phyloP scores from a whole-genome alignment of 2,113 vertebrate species.

The Sphaerodactylus townsendi region DNA sequence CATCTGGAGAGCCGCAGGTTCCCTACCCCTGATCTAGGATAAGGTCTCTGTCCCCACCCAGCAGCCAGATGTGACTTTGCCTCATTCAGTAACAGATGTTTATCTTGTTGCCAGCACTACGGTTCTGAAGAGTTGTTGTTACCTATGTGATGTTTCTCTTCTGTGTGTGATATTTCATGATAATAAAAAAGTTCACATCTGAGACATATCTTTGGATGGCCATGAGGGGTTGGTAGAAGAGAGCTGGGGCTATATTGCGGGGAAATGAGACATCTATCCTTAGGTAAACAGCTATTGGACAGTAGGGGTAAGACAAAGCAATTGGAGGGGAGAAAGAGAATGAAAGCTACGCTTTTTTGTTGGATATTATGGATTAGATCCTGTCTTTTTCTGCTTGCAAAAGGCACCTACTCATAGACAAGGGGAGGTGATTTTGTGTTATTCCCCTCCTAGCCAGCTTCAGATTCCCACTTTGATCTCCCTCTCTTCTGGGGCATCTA shows the following conservation, averaged over 20 bases:
- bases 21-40: no score
- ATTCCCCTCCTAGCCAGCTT: no score
- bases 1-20: no score
- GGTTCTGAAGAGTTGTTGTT: background rate
- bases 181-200: background rate
- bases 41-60: background rate
- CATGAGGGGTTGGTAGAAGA: background rate
- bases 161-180: background rate
- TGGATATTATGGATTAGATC: no score
- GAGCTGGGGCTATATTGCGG: no score
- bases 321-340: background rate
- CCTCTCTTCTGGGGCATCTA: no score
- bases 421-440: no score
- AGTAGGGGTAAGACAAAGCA: background rate
- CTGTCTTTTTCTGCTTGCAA: no score
- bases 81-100: background rate
- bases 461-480: no score
- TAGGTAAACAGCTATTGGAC: background rate
- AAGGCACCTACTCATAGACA: no score
- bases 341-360: background rate
- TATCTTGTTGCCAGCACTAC: background rate
- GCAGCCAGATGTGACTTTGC: background rate
- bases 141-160: background rate
- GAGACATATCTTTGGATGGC: background rate
- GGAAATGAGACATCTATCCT: background rate